A percentile compares a stretch with the other conserved stretches of the same genome.
These are phyloP conservation scores for Umimayanthus chanpuru DNA, from an alignment of 92 coral and sea anemone genomes.

Conservation along the genomic window DNA sequence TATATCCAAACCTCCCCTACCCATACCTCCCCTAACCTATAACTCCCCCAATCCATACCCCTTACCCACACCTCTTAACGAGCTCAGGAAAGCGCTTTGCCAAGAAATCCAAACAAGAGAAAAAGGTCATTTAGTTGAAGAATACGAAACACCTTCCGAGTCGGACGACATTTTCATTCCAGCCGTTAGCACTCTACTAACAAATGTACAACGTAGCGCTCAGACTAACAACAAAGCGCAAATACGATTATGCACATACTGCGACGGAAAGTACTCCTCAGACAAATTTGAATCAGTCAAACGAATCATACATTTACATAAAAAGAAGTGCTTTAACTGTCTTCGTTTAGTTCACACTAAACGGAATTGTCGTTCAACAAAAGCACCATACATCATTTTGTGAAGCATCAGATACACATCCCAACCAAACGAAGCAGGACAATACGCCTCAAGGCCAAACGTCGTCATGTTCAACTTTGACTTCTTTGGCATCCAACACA, in stretches of 20 bases:
- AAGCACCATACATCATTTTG: conserved; percentile 71
- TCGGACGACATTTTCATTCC: conserved; percentile 12
- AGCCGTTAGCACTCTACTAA: conserved; percentile 22
- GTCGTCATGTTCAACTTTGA: conserved; percentile 2
- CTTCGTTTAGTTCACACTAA: conserved; percentile 45
- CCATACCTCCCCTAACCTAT: no score
- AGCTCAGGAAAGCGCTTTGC: conserved; percentile 38
- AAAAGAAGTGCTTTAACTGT: conserved; percentile 60
- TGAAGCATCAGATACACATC: conserved; percentile 31
- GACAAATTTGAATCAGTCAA: conserved; percentile 52
- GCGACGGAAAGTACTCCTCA: conserved; percentile 52
- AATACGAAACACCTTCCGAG: conserved; percentile 30
- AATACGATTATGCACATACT: conserved; percentile 36
- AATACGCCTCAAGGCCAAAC: conserved; percentile 27
- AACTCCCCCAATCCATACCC: no score
- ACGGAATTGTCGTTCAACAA: conserved; percentile 52
- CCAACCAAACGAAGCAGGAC: conserved; percentile 31
- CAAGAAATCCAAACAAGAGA: conserved; percentile 59
- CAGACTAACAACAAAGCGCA: conserved; percentile 11
- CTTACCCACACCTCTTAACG: no score
- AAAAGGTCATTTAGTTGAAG: conserved; percentile 42
- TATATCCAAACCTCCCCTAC: no score
- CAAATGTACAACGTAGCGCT: conserved; percentile 4
- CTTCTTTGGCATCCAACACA: no score
- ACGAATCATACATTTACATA: conserved; percentile 41